Percentiles rank a stretch among this genome's conserved stretches.
Evolutionary conservation across 2,113 vertebrate genomes (phyloP).

Genomic region (Neopipo cinnamomea): DNA sequence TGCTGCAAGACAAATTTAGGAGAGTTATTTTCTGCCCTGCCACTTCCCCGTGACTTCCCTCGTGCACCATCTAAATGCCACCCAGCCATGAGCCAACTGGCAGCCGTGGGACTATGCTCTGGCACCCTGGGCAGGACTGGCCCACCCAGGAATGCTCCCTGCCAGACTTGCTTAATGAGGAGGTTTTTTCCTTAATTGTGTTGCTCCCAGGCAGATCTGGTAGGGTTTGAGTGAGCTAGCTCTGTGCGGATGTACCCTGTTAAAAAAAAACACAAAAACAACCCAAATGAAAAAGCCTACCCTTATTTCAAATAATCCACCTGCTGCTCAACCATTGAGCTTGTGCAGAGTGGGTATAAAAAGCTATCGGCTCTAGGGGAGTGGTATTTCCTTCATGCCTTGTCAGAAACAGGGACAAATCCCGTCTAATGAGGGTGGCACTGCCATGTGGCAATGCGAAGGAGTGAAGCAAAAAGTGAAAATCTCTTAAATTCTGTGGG

Average conservation of each 20-base stretch:
- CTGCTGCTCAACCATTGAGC: background rate
- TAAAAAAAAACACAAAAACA: background rate
- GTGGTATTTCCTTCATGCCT: background rate
- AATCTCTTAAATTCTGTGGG: background rate
- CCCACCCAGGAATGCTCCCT: background rate
- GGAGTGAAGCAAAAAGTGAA: background rate
- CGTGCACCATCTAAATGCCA: background rate
- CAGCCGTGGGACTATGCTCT: background rate
- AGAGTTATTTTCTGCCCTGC: conserved; percentile 56
- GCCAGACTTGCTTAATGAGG: background rate
- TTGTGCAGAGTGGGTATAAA: conserved; percentile 2
- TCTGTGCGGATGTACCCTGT: background rate
- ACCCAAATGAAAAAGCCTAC: background rate
- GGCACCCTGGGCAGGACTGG: background rate
- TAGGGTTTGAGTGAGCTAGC: background rate
- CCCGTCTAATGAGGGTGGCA: conserved; percentile 29
- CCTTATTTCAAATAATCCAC: conserved; percentile 53
- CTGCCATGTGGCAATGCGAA: conserved; percentile 3
- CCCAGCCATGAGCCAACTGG: background rate
- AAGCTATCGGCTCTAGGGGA: background rate
- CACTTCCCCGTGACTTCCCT: conserved; percentile 28
- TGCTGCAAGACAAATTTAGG: background rate
- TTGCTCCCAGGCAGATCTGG: background rate
- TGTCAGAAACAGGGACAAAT: conserved; percentile 3
- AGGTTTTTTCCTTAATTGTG: background rate